Base-by-base conservation (phyloP, 2,888 invertebrate species). In the Lasioglossum morio region DNA sequence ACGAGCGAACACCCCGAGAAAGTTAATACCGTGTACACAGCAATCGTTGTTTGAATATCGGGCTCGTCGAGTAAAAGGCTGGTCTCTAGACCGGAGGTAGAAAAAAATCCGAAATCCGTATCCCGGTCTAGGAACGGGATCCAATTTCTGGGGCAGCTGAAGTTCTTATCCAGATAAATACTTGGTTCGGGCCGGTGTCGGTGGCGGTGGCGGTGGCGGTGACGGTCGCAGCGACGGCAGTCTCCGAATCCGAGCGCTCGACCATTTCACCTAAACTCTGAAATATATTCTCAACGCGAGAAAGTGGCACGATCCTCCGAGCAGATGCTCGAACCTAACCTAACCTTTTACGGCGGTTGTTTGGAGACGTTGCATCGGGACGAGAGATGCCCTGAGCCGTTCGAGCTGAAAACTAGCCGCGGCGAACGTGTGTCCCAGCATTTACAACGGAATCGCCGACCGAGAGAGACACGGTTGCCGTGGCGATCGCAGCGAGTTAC, bases 271-370 rank as follows among this genome's bases (percentile, higher is more conserved):
- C 53, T 57, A 74, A 57, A 74, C 53, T 23, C 53, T n/a, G 57
- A 74, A 57, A n/a, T 37, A 57, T 53, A 57, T 57, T 37, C 53
- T 37, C 53, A 12, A 19, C 27, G 46, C 70, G 72, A 30, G 72
- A 19, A 69, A 69, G 69, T 69, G 37, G 74, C 74, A 23, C 53
- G 74, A 57, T 37, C 57, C 37, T 34, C 27, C 37, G 57, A 19
- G 48, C 57, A 37, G 74, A 75, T 40, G 60, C 8, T 37, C 5
- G 37, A 57, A 40, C 40, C n/a, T n/a, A n/a, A n/a, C n/a, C n/a
- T n/a, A 34, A 75, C 57, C 74, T 60, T 75, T 75, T 75, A 75
- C 34, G 23, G 69, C 12, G 37, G 77, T 27, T 46, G 34, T 77
- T 66, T 27, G 77, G 34, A 19, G 77, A 69, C 66, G 77, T 27